Evolutionary conservation across 2,888 invertebrate genomes (phyloP).

Genomic region (Entomobrya multifasciata): DNA sequence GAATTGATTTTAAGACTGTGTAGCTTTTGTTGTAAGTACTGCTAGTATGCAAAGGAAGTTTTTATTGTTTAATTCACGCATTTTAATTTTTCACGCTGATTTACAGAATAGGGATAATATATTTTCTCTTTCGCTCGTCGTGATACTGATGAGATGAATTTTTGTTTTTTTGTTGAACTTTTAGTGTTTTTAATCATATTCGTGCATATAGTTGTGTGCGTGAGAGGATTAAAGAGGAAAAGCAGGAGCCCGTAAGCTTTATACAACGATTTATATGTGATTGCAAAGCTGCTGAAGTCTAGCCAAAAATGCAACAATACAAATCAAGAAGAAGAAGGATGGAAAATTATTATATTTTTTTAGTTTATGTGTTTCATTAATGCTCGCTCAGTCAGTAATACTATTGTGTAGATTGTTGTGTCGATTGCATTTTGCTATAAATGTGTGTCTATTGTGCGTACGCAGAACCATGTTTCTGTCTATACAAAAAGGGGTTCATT

Average conservation of each 20-base stretch:
- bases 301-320: too few relatives aligned
- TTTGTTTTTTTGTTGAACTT: not conserved
- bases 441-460: too few relatives aligned
- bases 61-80: slow-evolving; percentile 1
- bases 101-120: slow-evolving; percentile 25
- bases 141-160: not conserved
- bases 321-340: not conserved
- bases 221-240: too few relatives aligned
- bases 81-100: slow-evolving; percentile 13
- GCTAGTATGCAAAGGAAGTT: not conserved
- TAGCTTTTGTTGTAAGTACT: too few relatives aligned
- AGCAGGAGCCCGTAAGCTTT: too few relatives aligned
- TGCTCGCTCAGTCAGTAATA: slow-evolving; percentile 4
- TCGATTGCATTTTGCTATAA: not conserved
- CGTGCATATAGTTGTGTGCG: too few relatives aligned
- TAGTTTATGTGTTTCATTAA: slow-evolving; percentile 31
- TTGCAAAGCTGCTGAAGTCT: too few relatives aligned
- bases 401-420: too few relatives aligned
- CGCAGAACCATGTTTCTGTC: too few relatives aligned
- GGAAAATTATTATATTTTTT: slow-evolving; percentile 11
- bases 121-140: slow-evolving; percentile 39
- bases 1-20: slow-evolving; percentile 35
- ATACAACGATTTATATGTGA: too few relatives aligned
- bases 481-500: too few relatives aligned
- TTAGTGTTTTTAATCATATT: not conserved